A percentile compares a stretch with the other conserved stretches of the same genome.
Conservation (phyloP, 2,797 vertebrate genomes). For the Glossophaga mutica region DNA sequence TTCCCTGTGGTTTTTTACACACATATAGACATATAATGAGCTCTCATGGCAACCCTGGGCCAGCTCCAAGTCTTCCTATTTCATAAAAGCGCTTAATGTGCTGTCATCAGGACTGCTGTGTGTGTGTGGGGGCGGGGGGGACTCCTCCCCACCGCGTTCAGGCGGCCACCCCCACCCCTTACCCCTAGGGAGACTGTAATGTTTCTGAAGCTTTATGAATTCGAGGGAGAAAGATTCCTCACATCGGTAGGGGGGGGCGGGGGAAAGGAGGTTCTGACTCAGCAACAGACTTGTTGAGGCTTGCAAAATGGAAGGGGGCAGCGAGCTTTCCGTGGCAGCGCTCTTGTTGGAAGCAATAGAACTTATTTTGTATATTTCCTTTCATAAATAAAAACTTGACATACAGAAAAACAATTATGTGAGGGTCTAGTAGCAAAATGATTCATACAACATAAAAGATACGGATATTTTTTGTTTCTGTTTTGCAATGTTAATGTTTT, state of each 20-base stretch:
- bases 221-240: slow-evolving; percentile 42
- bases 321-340: background rate
- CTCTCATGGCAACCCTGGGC: background rate
- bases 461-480: background rate
- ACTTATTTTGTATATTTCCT: background rate
- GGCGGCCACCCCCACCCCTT: background rate
- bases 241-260: background rate
- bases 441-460: background rate
- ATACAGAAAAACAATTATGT: background rate
- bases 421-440: background rate
- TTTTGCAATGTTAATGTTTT: slow-evolving; percentile 2
- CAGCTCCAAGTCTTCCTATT: background rate
- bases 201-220: slow-evolving; percentile 46
- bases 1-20: background rate
- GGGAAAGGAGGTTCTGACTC: slow-evolving; percentile 56
- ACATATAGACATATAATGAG: background rate
- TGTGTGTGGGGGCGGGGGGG: too few species aligned
- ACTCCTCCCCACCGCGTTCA: background rate
- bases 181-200: background rate
- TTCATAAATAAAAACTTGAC: background rate
- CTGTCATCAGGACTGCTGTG: background rate
- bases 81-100: background rate
- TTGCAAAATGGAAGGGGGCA: slow-evolving; percentile 24
- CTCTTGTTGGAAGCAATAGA: background rate
- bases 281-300: slow-evolving; percentile 52